Conservation (phyloP, 1,140 invertebrate species). For the Episyrphus balteatus region DNA sequence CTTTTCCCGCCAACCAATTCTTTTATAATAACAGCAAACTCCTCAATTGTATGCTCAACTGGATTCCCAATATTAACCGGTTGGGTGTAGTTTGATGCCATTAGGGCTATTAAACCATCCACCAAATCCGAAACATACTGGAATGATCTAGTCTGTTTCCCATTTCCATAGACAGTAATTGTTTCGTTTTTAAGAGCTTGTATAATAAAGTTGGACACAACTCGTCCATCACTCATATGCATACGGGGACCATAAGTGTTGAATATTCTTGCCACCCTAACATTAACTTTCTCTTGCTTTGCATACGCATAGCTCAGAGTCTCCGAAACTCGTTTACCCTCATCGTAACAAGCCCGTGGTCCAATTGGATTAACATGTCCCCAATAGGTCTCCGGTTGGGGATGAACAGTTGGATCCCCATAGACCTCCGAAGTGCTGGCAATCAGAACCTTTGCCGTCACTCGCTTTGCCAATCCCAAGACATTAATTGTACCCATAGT, state of each 20-base stretch:
- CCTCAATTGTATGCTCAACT: slow-evolving; percentile 91
- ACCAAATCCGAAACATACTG: slow-evolving; percentile 97
- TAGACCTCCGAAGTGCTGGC: slow-evolving; percentile 99
- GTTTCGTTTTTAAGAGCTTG: slow-evolving; percentile 91
- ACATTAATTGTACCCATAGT: slow-evolving; percentile 97
- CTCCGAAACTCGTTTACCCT: slow-evolving; percentile 95
- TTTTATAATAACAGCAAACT: slow-evolving; percentile 91
- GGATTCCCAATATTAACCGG: slow-evolving; percentile 98
- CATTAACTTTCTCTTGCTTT: slow-evolving; percentile 89
- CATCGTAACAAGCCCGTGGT: slow-evolving; percentile 96
- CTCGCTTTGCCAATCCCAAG: slow-evolving; percentile 86
- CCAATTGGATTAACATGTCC: slow-evolving; percentile 98
- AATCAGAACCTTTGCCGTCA: slow-evolving; percentile 87
- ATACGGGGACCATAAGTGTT: slow-evolving; percentile 99
- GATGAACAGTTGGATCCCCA: slow-evolving; percentile 94
- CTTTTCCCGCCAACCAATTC: slow-evolving; percentile 75
- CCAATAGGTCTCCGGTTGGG: slow-evolving; percentile 94
- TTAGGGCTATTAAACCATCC: slow-evolving; percentile 83
- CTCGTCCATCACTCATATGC: slow-evolving; percentile 98
- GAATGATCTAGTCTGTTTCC: slow-evolving; percentile 94
- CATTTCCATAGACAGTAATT: slow-evolving; percentile 94
- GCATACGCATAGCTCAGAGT: slow-evolving; percentile 94
- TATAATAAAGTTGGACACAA: slow-evolving; percentile 97
- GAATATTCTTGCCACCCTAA: slow-evolving; percentile 95
- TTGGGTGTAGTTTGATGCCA: slow-evolving; percentile 87